A percentile compares a stretch with the other conserved stretches of the same genome.
These are phyloP conservation scores for Brachionichthys hirsutus DNA, from an alignment of 2,113 vertebrate species.

Conservation along the genomic window DNA sequence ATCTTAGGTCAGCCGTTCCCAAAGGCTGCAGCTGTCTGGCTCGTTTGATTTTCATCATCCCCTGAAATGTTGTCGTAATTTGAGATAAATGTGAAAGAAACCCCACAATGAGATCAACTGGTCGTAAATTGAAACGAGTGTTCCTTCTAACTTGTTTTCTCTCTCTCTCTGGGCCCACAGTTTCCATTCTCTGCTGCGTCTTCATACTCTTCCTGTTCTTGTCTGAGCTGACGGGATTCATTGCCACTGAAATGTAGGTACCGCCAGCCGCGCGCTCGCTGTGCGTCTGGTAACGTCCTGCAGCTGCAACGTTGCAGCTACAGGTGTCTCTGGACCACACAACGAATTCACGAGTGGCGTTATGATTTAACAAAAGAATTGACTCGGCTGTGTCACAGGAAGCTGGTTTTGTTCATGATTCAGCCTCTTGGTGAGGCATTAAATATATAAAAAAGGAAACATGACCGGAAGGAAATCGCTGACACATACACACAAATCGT, in stretches of 20 bases:
- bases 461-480: slow-evolving; percentile 54
- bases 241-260: slow-evolving; percentile 98
- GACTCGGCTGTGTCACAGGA: slow-evolving; percentile 50
- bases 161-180: slow-evolving; percentile 75
- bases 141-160: slow-evolving; percentile 28
- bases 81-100: slow-evolving; percentile 8
- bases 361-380: slow-evolving; percentile 44
- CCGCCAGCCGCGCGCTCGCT: background rate
- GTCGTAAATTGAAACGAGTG: slow-evolving; percentile 3
- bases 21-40: slow-evolving; percentile 7
- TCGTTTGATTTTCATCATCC: slow-evolving; percentile 45
- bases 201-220: slow-evolving; percentile 99
- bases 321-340: background rate
- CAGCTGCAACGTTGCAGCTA: slow-evolving; percentile 11
- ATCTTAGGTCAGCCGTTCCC: slow-evolving; percentile 46
- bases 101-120: slow-evolving; percentile 4
- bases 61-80: slow-evolving; percentile 22
- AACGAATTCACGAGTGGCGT: slow-evolving; percentile 27
- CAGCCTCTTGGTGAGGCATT: slow-evolving; percentile 49
- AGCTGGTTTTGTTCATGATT: slow-evolving; percentile 61
- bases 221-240: slow-evolving; percentile 97
- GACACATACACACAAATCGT: slow-evolving; percentile 15
- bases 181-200: slow-evolving; percentile 97
- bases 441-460: slow-evolving; percentile 37
- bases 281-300: slow-evolving; percentile 24